phyloP scores from a whole-genome alignment of 1,140 invertebrate species.

The Drosophila murphyi region DNA sequence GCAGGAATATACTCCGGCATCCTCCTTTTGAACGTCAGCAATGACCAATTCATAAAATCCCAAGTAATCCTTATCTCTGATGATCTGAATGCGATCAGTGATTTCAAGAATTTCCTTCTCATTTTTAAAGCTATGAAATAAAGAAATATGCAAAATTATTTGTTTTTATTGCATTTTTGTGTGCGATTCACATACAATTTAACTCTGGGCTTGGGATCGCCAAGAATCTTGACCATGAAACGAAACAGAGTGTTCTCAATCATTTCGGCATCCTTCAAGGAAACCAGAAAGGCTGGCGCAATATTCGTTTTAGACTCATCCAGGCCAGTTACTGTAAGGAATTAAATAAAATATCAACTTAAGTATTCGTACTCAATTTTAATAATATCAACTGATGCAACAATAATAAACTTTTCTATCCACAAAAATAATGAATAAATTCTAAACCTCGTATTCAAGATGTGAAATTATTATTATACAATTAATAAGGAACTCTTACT shows the following conservation, averaged over 20 bases:
- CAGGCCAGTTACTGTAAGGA: constrained; percentile 84
- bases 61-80: constrained; percentile 90
- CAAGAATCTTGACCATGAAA: constrained; percentile 95
- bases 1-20: constrained; percentile 95
- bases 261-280: constrained; percentile 94
- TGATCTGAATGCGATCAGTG: constrained; percentile 90
- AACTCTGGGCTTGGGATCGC: constrained; percentile 92
- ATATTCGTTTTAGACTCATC: constrained; percentile 89
- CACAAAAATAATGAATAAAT: no score
- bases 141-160: not conserved
- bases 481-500: no score
- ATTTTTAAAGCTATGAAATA: constrained; percentile 91
- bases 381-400: no score
- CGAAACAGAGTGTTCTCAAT: constrained; percentile 93
- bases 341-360: not conserved
- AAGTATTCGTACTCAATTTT: no score
- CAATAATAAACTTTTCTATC: no score
- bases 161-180: not conserved
- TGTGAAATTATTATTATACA: no score
- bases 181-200: constrained; percentile 90
- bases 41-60: constrained; percentile 97
- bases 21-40: constrained; percentile 90
- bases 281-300: constrained; percentile 91
- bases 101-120: constrained; percentile 89
- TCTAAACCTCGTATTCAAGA: no score